These are phyloP conservation scores for Dolichotis patagonum DNA, from an alignment of 2,113 vertebrate genomes.

Conservation along the genomic window DNA sequence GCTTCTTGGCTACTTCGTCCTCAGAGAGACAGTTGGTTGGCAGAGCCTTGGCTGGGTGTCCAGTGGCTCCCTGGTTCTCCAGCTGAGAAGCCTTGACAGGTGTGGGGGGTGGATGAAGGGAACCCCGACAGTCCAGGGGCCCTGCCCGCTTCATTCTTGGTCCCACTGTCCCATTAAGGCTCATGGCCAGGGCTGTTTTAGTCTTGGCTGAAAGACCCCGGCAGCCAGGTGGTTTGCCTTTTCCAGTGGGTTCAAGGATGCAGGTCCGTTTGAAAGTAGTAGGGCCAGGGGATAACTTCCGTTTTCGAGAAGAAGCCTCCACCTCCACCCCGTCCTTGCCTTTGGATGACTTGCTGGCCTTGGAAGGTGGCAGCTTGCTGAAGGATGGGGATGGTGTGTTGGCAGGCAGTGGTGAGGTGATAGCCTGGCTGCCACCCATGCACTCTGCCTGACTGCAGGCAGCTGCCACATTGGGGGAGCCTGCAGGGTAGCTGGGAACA, in stretches of 20 bases:
- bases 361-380: slow-evolving; percentile 87
- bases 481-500: slow-evolving; percentile 84
- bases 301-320: slow-evolving; percentile 86
- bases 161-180: slow-evolving; percentile 90
- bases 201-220: slow-evolving; percentile 82
- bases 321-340: slow-evolving; percentile 84
- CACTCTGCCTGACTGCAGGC: slow-evolving; percentile 87
- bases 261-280: slow-evolving; percentile 93
- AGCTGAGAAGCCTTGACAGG: slow-evolving; percentile 82
- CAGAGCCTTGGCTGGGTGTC: slow-evolving; percentile 82
- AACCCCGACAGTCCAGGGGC: slow-evolving; percentile 79
- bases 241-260: slow-evolving; percentile 81
- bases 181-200: slow-evolving; percentile 83
- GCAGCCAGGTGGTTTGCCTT: slow-evolving; percentile 85
- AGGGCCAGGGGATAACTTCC: slow-evolving; percentile 88
- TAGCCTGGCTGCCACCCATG: slow-evolving; percentile 83
- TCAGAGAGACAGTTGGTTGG: slow-evolving; percentile 87
- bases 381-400: slow-evolving; percentile 85
- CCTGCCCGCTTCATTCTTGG: slow-evolving; percentile 79
- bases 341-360: slow-evolving; percentile 90
- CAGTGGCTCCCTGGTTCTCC: slow-evolving; percentile 83
- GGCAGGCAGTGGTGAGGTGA: slow-evolving; percentile 83
- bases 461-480: slow-evolving; percentile 84
- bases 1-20: slow-evolving; percentile 91
- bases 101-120: slow-evolving; percentile 71